Evolutionary conservation across 2,113 vertebrate genomes (phyloP).

Genomic region (Callipepla squamata): DNA sequence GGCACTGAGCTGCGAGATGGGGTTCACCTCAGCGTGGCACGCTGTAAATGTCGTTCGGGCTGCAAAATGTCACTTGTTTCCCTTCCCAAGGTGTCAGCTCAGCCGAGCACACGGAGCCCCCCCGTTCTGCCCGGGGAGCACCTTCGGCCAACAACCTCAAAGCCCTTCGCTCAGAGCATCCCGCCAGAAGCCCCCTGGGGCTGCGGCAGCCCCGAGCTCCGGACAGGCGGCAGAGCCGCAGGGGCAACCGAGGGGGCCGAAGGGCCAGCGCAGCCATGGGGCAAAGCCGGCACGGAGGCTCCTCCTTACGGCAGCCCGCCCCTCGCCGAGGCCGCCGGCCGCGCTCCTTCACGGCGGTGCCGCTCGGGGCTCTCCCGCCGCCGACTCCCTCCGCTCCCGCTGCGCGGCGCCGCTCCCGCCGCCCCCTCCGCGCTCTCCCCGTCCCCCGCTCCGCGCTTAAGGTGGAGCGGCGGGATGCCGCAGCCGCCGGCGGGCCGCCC

Average conservation of each 20-base stretch:
- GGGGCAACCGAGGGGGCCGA: constrained; percentile 21
- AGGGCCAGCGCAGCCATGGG: too few relatives aligned
- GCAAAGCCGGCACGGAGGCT: background rate
- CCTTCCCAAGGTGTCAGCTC: background rate
- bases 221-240: background rate
- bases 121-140: background rate
- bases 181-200: background rate
- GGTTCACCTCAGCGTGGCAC: background rate
- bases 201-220: background rate
- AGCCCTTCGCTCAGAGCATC: background rate
- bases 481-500: too few relatives aligned
- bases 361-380: too few relatives aligned
- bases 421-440: too few relatives aligned
- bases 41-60: constrained; percentile 24
- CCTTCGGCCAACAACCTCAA: background rate
- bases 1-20: background rate
- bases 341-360: too few relatives aligned
- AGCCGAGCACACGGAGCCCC: background rate
- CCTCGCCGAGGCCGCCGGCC: too few relatives aligned
- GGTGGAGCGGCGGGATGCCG: too few relatives aligned
- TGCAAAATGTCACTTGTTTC: constrained; percentile 17
- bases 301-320: background rate
- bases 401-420: too few relatives aligned
- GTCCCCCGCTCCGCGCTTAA: too few relatives aligned
- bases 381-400: too few relatives aligned